Evolutionary conservation across 2,888 invertebrate species (phyloP).

Genomic region (Drosophila siamana): DNA sequence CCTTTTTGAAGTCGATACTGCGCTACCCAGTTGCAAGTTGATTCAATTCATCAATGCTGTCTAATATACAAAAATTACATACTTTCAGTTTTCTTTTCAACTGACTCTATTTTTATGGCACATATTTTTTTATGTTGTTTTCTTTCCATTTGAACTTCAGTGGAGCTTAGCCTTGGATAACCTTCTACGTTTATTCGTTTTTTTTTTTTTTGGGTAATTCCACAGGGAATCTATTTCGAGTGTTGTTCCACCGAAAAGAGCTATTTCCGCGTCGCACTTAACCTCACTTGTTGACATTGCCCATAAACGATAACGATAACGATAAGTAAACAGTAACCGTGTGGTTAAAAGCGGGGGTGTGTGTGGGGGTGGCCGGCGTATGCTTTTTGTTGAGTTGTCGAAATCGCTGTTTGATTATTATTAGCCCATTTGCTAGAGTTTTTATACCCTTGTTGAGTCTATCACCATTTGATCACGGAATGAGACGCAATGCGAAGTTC

Average conservation of each 20-base stretch:
- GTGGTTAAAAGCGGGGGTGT: neutral
- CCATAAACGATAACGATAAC: constrained; percentile 60
- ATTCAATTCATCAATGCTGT: too few species aligned
- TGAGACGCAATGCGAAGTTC: too few species aligned
- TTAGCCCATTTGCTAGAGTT: constrained; percentile 26
- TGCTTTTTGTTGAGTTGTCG: constrained; percentile 1
- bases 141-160: neutral
- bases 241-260: constrained; percentile 25
- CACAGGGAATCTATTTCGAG: constrained; percentile 20
- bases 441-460: neutral
- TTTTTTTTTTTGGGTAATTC: constrained; percentile 13
- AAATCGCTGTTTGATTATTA: constrained; percentile 52
- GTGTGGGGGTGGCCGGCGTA: neutral
- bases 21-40: too few species aligned
- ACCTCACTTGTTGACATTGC: constrained; percentile 58
- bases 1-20: too few species aligned
- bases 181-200: constrained; percentile 25
- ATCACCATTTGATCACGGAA: neutral
- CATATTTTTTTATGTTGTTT: neutral
- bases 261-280: constrained; percentile 47
- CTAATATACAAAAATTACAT: too few species aligned
- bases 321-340: constrained; percentile 49
- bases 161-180: constrained; percentile 24
- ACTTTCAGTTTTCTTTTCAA: too few species aligned
- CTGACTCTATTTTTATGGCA: too few species aligned